Percentiles rank a stretch among this genome's conserved stretches.
Evolutionary conservation across 2,113 vertebrate species (phyloP).

Genomic region (Apeltes quadracus): DNA sequence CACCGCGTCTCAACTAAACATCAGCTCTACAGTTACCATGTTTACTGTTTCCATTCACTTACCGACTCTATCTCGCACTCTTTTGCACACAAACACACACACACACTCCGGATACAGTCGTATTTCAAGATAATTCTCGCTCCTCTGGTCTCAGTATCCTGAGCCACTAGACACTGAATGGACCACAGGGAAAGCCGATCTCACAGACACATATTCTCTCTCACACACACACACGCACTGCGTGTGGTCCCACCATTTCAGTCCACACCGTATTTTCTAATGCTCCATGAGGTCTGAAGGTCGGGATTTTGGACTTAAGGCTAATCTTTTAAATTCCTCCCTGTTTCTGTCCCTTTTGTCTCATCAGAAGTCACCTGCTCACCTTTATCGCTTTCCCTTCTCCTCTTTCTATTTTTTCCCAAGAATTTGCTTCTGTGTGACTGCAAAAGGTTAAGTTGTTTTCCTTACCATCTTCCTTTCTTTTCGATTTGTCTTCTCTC

Average conservation of each 20-base stretch:
- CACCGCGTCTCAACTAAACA: slow-evolving; percentile 15
- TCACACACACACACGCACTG: slow-evolving; percentile 33
- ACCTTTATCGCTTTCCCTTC: slow-evolving; percentile 38
- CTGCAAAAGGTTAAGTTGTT: slow-evolving; percentile 48
- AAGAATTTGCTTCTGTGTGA: slow-evolving; percentile 28
- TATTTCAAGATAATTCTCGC: slow-evolving; percentile 76
- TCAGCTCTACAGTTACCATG: slow-evolving; percentile 64
- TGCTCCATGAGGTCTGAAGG: slow-evolving; percentile 66
- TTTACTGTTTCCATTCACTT: slow-evolving; percentile 62
- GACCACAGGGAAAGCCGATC: slow-evolving; percentile 75
- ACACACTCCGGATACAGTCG: slow-evolving; percentile 51
- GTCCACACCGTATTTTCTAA: slow-evolving; percentile 55
- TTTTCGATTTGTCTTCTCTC: slow-evolving; percentile 47
- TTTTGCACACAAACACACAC: slow-evolving; percentile 25
- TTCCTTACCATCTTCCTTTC: slow-evolving; percentile 40
- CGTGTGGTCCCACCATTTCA: slow-evolving; percentile 67
- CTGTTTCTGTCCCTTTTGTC: slow-evolving; percentile 44
- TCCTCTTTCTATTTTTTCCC: slow-evolving; percentile 16
- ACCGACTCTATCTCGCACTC: slow-evolving; percentile 43
- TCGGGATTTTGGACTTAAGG: slow-evolving; percentile 53
- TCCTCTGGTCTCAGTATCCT: slow-evolving; percentile 75
- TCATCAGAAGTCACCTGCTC: slow-evolving; percentile 52
- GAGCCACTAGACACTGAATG: slow-evolving; percentile 69
- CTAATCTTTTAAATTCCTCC: slow-evolving; percentile 72
- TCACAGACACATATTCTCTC: slow-evolving; percentile 51